phyloP scores from a whole-genome alignment of 2,888 invertebrate genomes.

The Luperina testacea region DNA sequence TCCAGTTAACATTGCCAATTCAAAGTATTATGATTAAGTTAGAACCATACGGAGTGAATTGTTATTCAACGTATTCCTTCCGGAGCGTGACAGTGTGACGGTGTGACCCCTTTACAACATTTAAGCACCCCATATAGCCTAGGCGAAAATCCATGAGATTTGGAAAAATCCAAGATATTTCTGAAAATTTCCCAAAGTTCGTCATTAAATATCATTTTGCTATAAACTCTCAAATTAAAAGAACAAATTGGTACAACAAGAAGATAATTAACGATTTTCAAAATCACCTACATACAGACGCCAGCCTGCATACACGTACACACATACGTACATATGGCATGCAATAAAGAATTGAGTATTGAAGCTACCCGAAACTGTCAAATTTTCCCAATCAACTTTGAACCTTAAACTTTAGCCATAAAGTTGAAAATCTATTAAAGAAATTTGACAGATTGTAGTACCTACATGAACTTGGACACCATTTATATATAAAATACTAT shows the following conservation, averaged over 20 bases:
- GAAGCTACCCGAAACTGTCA: too few relatives aligned
- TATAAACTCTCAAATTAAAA: neutral
- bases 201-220: neutral
- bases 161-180: neutral
- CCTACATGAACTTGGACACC: neutral
- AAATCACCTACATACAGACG: too few relatives aligned
- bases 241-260: neutral
- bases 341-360: too few relatives aligned
- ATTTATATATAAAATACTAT: neutral
- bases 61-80: neutral
- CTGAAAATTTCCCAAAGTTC: neutral
- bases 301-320: too few relatives aligned
- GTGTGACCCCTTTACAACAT: neutral
- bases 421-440: too few relatives aligned
- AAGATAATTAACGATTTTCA: neutral
- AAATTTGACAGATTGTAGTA: too few relatives aligned
- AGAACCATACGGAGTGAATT: neutral
- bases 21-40: neutral
- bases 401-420: too few relatives aligned
- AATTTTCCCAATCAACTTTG: too few relatives aligned
- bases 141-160: neutral
- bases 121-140: too few relatives aligned
- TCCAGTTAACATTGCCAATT: conserved; percentile 34
- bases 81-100: neutral
- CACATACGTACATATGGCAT: too few relatives aligned